Evolutionary conservation across 2,888 invertebrate species (phyloP).

Genomic region (Hoplodrina ambigua): DNA sequence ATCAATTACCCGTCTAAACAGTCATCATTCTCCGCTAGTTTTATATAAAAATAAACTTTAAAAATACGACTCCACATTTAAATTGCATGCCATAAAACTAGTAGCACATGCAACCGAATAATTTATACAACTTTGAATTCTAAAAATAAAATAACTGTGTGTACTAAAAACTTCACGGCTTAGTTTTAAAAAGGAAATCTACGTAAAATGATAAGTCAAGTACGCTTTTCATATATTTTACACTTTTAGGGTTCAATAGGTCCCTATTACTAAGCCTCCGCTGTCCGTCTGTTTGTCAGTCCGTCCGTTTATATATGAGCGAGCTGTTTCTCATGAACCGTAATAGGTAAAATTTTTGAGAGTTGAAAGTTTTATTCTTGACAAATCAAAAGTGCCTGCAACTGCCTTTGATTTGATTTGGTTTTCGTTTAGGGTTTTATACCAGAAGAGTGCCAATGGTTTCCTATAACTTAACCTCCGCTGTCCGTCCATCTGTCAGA

Average conservation of each 20-base stretch:
- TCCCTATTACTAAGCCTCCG: too few species aligned
- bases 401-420: too few species aligned
- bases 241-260: conserved; percentile 16
- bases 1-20: not conserved
- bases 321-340: too few species aligned
- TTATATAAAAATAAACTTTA: conserved; percentile 6
- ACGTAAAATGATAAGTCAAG: conserved; percentile 12
- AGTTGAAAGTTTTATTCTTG: too few species aligned
- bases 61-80: conserved; percentile 24
- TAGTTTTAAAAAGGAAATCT: conserved; percentile 43
- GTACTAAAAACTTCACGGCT: conserved; percentile 25
- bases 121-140: conserved; percentile 36
- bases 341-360: too few species aligned
- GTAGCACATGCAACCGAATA: conserved; percentile 27
- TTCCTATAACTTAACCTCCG: too few species aligned
- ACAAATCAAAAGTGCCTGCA: too few species aligned
- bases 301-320: too few species aligned
- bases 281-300: too few species aligned
- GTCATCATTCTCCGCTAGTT: not conserved
- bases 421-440: too few species aligned
- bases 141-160: conserved; percentile 17
- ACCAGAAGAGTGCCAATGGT: too few species aligned
- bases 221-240: conserved; percentile 53
- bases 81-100: conserved; percentile 11
- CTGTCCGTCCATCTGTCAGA: too few species aligned